phyloP scores from a whole-genome alignment of 92 coral and sea anemone genomes.

The Meandrina meandrites region DNA sequence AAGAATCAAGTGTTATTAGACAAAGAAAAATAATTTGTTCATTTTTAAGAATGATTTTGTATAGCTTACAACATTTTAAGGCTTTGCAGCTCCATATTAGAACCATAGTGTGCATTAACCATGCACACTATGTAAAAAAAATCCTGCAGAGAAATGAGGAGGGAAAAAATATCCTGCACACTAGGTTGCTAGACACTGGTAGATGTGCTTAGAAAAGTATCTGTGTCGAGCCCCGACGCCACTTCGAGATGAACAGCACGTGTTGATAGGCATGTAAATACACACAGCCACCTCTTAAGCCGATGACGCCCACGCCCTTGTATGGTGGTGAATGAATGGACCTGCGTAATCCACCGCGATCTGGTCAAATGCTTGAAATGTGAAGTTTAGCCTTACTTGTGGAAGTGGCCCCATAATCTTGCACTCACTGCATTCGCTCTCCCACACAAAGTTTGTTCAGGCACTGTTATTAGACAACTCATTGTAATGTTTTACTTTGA shows the following conservation, averaged over 20 bases:
- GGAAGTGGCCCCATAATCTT: slow-evolving; percentile 55
- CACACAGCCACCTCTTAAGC: slow-evolving; percentile 44
- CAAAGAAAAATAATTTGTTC: too few species aligned
- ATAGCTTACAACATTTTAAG: too few species aligned
- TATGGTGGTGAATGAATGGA: slow-evolving; percentile 38
- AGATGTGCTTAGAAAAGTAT: too few species aligned
- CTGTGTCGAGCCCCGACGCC: slow-evolving; percentile 55
- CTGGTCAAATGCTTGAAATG: slow-evolving; percentile 49
- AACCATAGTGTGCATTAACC: too few species aligned
- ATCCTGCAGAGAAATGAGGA: too few species aligned
- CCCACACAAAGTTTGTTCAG: slow-evolving; percentile 26
- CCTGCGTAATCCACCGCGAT: slow-evolving; percentile 53
- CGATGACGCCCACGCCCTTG: slow-evolving; percentile 51
- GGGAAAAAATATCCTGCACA: too few species aligned
- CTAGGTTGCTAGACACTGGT: too few species aligned
- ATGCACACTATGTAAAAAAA: too few species aligned
- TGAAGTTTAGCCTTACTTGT: slow-evolving; percentile 31
- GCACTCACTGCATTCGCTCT: slow-evolving; percentile 48
- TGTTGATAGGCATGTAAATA: slow-evolving; percentile 42
- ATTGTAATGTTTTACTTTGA: background rate
- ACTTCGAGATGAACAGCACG: slow-evolving; percentile 50
- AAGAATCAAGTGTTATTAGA: too few species aligned
- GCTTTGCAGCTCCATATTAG: too few species aligned
- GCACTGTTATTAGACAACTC: background rate
- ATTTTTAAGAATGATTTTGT: too few species aligned